Evolutionary conservation across 2,113 vertebrate species (phyloP).

Genomic region (Notothenia coriiceps): DNA sequence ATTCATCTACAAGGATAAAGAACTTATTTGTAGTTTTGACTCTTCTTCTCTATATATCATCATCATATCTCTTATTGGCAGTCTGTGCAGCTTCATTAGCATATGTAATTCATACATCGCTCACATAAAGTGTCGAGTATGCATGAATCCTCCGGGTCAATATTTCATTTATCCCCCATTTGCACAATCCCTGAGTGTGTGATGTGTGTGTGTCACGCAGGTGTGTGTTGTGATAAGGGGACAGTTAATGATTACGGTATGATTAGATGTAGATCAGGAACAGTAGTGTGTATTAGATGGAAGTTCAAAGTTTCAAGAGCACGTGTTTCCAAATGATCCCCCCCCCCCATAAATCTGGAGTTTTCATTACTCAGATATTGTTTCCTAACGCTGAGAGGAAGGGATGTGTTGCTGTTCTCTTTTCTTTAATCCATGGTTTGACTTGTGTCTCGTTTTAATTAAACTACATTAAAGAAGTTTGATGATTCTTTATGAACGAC

Average conservation of each 20-base stretch:
- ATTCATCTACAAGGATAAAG: background rate
- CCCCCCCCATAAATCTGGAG: conserved; percentile 27
- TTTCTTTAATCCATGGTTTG: too few species aligned
- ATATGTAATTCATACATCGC: conserved; percentile 69
- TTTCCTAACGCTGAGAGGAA: background rate
- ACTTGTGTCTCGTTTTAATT: background rate
- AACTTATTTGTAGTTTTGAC: background rate
- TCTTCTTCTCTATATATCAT: conserved; percentile 27
- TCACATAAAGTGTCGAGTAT: conserved; percentile 65
- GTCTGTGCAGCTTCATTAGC: conserved; percentile 45
- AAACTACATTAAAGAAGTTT: background rate
- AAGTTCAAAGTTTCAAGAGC: conserved; percentile 59
- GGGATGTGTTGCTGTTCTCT: background rate
- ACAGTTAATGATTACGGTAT: conserved; percentile 73
- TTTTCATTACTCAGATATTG: background rate
- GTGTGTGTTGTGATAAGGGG: conserved; percentile 40
- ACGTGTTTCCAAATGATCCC: conserved; percentile 2
- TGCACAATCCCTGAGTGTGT: conserved; percentile 45
- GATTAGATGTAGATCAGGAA: conserved; percentile 65
- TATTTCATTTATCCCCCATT: conserved; percentile 71
- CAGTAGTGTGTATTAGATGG: conserved; percentile 19
- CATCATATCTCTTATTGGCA: conserved; percentile 59
- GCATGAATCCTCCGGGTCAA: conserved; percentile 65
- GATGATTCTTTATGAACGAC: background rate
- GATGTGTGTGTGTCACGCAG: conserved; percentile 7